Evolutionary conservation across 2,797 vertebrate genomes (phyloP).

Genomic region (Enteromius treurensis): DNA sequence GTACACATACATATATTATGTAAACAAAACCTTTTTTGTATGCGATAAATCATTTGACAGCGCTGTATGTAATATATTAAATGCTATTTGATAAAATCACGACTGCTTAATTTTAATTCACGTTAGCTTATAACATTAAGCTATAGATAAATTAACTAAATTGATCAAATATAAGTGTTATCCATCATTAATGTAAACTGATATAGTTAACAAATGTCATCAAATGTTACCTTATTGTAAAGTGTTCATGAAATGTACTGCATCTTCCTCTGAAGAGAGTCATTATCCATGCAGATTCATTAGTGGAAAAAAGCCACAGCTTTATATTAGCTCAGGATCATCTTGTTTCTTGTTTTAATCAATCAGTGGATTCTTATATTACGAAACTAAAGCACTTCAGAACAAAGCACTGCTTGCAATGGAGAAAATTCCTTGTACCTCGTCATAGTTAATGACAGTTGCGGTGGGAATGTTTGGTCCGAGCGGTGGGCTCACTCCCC

Average conservation of each 20-base stretch:
- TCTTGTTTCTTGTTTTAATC: background rate
- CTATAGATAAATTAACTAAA: background rate
- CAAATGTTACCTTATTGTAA: background rate
- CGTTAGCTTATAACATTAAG: background rate
- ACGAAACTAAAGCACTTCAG: slow-evolving; percentile 37
- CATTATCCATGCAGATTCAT: background rate
- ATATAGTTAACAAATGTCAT: background rate
- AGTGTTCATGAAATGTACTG: background rate
- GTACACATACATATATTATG: too few relatives aligned
- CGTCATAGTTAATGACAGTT: slow-evolving; percentile 81
- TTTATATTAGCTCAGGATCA: background rate
- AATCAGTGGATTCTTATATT: background rate
- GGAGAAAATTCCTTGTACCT: slow-evolving; percentile 73
- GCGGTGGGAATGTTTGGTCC: slow-evolving; percentile 78
- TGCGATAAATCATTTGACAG: too few relatives aligned
- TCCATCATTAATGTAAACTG: background rate
- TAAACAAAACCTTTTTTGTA: too few relatives aligned
- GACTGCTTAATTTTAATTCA: background rate
- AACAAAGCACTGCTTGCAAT: slow-evolving; percentile 70
- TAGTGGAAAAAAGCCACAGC: slow-evolving; percentile 1
- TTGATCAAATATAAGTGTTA: background rate
- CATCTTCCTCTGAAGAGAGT: slow-evolving; percentile 1
- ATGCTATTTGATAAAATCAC: background rate
- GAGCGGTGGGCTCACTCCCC: slow-evolving; percentile 78
- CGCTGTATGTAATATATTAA: background rate